Conservation (phyloP, 2,113 vertebrate genomes). For the Sapayoa aenigma region DNA sequence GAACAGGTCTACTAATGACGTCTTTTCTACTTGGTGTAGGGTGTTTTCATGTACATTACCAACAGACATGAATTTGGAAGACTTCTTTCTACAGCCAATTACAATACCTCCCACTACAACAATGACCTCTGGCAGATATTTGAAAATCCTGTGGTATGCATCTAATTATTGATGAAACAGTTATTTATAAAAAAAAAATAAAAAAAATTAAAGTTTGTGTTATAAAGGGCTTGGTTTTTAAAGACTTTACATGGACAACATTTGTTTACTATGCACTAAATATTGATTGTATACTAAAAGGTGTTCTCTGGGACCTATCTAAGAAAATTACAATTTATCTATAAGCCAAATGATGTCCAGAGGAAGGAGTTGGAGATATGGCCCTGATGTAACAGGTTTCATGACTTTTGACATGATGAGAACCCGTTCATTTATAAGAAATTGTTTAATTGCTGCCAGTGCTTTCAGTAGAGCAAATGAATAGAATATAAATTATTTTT, state of each 20-base stretch:
- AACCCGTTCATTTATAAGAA: neutral
- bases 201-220: neutral
- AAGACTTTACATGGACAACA: neutral
- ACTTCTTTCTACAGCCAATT: constrained; percentile 93
- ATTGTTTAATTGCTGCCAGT: neutral
- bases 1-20: constrained; percentile 37
- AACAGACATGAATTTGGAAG: constrained; percentile 96
- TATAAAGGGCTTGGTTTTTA: neutral
- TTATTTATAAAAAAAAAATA: neutral
- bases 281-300: neutral
- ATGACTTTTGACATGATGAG: neutral
- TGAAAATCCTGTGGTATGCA: constrained; percentile 96
- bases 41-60: constrained; percentile 96
- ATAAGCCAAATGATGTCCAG: neutral
- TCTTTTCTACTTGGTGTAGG: constrained; percentile 79
- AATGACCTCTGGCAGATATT: constrained; percentile 98
- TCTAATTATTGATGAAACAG: neutral
- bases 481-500: neutral
- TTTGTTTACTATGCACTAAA: neutral
- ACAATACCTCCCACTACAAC: constrained; percentile 93
- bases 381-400: neutral
- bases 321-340: neutral
- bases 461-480: neutral
- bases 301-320: neutral
- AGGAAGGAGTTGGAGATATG: neutral